Percentiles rank a stretch among this genome's conserved stretches.
Conservation (phyloP, 2,113 vertebrate genomes). For the Arothron firmamentum region DNA sequence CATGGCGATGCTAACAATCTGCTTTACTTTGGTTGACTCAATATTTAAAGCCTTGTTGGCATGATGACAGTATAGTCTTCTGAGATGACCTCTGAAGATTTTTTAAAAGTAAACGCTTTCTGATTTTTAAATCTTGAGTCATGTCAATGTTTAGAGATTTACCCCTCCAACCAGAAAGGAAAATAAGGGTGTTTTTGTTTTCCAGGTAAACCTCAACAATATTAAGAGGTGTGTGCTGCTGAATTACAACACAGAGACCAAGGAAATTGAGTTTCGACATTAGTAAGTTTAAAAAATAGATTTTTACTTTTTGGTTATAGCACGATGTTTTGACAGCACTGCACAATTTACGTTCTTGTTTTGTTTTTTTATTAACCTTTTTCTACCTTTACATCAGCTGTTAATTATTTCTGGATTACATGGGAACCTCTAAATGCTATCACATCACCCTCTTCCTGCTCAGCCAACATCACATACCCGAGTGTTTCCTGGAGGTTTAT, state of each 20-base stretch:
- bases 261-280: slow-evolving; percentile 85
- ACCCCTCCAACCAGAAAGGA: background rate
- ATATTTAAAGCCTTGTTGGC: background rate
- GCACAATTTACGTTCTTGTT: too few relatives aligned
- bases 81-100: slow-evolving; percentile 66
- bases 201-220: slow-evolving; percentile 84
- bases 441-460: too few relatives aligned
- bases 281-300: slow-evolving; percentile 80
- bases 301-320: background rate
- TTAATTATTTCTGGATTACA: too few relatives aligned
- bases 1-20: background rate
- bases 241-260: slow-evolving; percentile 74
- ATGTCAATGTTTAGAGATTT: background rate
- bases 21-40: background rate
- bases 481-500: too few relatives aligned
- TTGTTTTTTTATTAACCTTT: too few relatives aligned
- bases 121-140: slow-evolving; percentile 38
- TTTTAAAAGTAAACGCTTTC: slow-evolving; percentile 70
- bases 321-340: too few relatives aligned
- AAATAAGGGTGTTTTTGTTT: background rate
- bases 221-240: slow-evolving; percentile 88
- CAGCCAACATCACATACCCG: too few relatives aligned
- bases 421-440: too few relatives aligned
- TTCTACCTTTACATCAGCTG: too few relatives aligned
- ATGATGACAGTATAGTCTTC: slow-evolving; percentile 77